phyloP scores from a whole-genome alignment of 2,113 vertebrate species.

The Neodon shergylaensis region DNA sequence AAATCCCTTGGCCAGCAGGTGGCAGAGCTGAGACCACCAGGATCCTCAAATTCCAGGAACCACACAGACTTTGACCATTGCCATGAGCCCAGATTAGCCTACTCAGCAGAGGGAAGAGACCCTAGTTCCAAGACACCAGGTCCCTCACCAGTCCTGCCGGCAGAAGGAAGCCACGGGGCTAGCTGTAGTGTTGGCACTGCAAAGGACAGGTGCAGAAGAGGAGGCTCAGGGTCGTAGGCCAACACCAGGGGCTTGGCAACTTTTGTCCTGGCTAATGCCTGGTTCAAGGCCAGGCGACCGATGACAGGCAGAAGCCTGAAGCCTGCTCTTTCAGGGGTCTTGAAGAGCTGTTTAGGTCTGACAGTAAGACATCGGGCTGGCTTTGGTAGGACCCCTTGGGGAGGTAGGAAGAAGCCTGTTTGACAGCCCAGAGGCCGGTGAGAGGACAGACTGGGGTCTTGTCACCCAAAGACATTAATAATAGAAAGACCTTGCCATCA shows the following conservation, averaged over 20 bases:
- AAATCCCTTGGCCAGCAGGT: background rate
- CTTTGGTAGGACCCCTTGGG: background rate
- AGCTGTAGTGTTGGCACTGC: background rate
- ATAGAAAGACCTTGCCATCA: background rate
- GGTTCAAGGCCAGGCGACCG: accelerated
- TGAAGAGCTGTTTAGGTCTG: background rate
- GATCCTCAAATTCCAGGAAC: accelerated
- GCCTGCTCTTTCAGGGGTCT: background rate
- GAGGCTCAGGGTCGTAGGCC: too few relatives aligned
- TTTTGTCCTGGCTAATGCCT: background rate
- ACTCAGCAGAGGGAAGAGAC: background rate
- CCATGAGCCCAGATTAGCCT: accelerated
- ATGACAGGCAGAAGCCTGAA: accelerated
- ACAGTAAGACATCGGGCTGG: accelerated
- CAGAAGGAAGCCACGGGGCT: background rate
- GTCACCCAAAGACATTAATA: background rate
- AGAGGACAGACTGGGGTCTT: background rate
- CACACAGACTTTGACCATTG: accelerated
- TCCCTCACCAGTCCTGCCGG: background rate
- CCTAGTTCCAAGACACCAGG: background rate
- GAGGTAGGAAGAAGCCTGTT: background rate
- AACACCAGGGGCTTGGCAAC: background rate
- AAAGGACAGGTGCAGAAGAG: accelerated
- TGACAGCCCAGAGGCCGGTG: background rate
- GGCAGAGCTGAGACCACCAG: background rate